Base-by-base conservation (phyloP, 2,113 vertebrate species). In the Grallaria varia region DNA sequence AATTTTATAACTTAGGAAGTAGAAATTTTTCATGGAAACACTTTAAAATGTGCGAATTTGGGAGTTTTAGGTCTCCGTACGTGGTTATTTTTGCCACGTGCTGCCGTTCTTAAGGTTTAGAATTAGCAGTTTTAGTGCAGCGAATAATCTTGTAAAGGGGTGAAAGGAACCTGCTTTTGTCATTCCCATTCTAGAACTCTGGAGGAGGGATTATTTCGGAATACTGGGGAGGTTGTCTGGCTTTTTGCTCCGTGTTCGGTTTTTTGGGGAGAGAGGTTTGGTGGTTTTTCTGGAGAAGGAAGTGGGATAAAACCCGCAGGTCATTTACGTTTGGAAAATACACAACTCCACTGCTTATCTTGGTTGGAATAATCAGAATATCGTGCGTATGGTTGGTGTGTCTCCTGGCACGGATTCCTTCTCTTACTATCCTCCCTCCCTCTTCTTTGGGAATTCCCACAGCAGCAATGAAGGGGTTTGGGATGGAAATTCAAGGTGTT, bases 1-100 rank as follows among this genome's bases (percentile, higher is more conserved):
- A 14, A 33, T 63, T 94, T 82, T 76, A 12, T 69, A 24, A 17
- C 31, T 73, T 12, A 35, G 4, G 37, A 63, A 56, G 8, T 4
- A 24, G n/a, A 10, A 10, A 6, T 44, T 39, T 84, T 33, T 50
- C 25, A n/a, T 40, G 14, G 52, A 47, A n/a, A 35, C 30, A 33
- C 2, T 0, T 64, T 25, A 25, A 31, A 64, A 60, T 21, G 20
- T 12, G 40, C 39, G 33, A 18, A 17, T 37, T 55, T n/a, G 50
- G 2, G 82, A 67, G 35, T 19, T 13, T 28, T 10, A 28, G 11
- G 35, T 18, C 33, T 19, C 1, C 27, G 44, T 14, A 7, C 1
- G 0, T 44, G 22, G 15, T 14, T 14, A 7, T 69, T 49, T 77
- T 64, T 39, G 49, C 40, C n/a, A 3, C 1, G 8, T 8, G 0